Evolutionary conservation across 2,888 invertebrate species (phyloP), one percentile per base, ranked within the genome.

Genomic region (Drosophila putrida): DNA sequence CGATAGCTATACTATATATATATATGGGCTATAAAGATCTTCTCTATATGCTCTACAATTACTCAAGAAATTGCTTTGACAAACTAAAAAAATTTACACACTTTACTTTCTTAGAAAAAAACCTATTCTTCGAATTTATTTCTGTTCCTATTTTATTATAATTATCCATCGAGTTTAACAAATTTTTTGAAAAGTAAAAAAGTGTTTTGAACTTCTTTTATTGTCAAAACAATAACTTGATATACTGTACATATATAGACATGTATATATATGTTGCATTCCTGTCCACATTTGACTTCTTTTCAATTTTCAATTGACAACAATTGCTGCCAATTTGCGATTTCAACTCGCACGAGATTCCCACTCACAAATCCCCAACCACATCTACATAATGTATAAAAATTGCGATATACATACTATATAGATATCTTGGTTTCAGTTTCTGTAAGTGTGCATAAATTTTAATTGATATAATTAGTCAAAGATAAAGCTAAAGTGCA

Each of bases 301-400:
- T 89, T 85, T 90, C 90, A 86, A 90, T 89, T 90, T 86, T 90
- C 84, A 91, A 91, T 91, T 91, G 91, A 83, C 89, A 76, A 87
- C 87, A 86, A 86, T 84, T 88, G 89, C 81, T 58, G 76, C 65
- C 83, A 88, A 84, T 83, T 83, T 83, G 78, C 71, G 35, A 64
- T 36, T 25, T 51, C 46, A 70, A 33, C 60, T 54, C 73, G 39
- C 25, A 49, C 27, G 11, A 55, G 55, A 74, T 73, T 57, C 50
- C 20, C 68, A 46, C 46, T 62, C 35, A 15, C 15, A 46, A 46
- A 33, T 62, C 62, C 44, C 25, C 28, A 53, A 31, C 10, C 15
- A 35, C 11, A 43, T 38, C 15, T 20, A 46, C 41, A 47, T 33
- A 50, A 31, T n/a, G 41, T 15, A 15, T 58, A 20, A 11, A 15